Evolutionary conservation across 2,113 vertebrate species (phyloP).

Genomic region (Myrmecophaga tridactyla): DNA sequence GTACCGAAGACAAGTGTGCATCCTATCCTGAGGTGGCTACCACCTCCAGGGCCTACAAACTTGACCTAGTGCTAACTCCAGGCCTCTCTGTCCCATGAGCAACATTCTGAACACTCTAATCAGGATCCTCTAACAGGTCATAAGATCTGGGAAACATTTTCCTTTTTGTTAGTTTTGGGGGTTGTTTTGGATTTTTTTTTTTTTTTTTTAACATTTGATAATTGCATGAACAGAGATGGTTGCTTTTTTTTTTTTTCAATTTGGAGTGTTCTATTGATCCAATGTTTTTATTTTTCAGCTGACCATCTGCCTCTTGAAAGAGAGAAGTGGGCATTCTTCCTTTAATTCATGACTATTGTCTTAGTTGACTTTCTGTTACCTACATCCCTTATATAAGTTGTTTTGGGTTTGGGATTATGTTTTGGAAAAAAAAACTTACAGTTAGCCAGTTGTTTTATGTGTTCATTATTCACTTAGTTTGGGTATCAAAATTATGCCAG

Average conservation of each 20-base stretch:
- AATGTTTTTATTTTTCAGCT: slow-evolving; percentile 74
- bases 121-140: slow-evolving; percentile 35
- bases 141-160: background rate
- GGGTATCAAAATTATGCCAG: slow-evolving; percentile 50
- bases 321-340: slow-evolving; percentile 68
- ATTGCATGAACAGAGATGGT: background rate
- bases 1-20: background rate
- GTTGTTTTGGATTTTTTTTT: slow-evolving; percentile 23
- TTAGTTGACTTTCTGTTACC: slow-evolving; percentile 62
- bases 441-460: slow-evolving; percentile 57
- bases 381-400: slow-evolving; percentile 58
- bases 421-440: background rate
- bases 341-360: slow-evolving; percentile 68
- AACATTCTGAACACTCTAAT: background rate
- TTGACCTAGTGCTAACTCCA: slow-evolving; percentile 22
- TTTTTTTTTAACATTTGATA: background rate
- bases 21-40: background rate
- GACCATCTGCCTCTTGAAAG: slow-evolving; percentile 44
- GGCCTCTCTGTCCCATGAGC: slow-evolving; percentile 18
- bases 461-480: slow-evolving; percentile 61
- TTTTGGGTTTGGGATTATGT: slow-evolving; percentile 39
- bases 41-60: background rate
- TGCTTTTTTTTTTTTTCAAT: background rate
- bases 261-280: slow-evolving; percentile 16
- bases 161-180: slow-evolving; percentile 49